Conservation (phyloP, 2,797 vertebrate genomes). For the Anguilla anguilla region DNA sequence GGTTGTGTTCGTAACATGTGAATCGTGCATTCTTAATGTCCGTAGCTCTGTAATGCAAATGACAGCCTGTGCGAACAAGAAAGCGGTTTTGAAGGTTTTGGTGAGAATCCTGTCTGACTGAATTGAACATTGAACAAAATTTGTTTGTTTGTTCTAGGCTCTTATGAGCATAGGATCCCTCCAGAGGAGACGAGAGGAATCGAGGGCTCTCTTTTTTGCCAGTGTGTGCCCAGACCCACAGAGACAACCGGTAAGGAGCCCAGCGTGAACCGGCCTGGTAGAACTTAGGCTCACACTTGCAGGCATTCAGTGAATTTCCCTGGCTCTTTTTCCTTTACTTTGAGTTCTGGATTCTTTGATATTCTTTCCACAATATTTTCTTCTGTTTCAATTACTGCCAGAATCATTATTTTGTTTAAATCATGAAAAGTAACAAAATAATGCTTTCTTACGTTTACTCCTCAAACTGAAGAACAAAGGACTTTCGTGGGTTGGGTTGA, state of each 20-base stretch:
- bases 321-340: not conserved
- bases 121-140: not conserved
- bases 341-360: not conserved
- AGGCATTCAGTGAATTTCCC: not conserved
- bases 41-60: not conserved
- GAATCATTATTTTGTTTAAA: not conserved
- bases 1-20: no score
- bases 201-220: not conserved
- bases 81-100: not conserved
- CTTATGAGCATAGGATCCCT: not conserved
- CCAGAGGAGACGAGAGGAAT: constrained; percentile 1
- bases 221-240: not conserved
- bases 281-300: not conserved
- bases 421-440: not conserved
- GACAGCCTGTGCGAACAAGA: not conserved
- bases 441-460: not conserved
- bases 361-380: not conserved
- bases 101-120: not conserved
- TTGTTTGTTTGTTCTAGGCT: constrained; percentile 19
- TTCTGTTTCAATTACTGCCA: not conserved
- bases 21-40: not conserved
- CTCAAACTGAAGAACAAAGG: not conserved
- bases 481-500: not conserved
- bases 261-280: no score
- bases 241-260: constrained; percentile 12